A percentile compares a stretch with the other conserved stretches of the same genome.
These are phyloP conservation scores for Lithodes maja DNA, from an alignment of 2,888 invertebrate species.

Conservation along the genomic window DNA sequence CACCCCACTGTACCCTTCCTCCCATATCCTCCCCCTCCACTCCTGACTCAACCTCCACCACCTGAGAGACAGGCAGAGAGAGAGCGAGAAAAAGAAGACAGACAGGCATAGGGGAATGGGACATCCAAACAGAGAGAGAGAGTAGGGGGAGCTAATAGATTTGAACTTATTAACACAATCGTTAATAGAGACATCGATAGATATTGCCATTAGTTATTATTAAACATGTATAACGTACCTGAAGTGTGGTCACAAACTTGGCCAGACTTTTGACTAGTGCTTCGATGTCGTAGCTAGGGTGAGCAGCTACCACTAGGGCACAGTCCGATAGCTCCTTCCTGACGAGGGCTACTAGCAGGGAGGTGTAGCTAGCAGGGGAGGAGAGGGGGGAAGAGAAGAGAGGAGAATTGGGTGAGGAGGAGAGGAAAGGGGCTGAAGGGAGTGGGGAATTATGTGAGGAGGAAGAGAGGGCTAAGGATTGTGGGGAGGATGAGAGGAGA, in stretches of 20 bases:
- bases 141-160: no score
- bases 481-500: neutral
- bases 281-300: neutral
- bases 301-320: neutral
- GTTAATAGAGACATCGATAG: no score
- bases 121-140: no score
- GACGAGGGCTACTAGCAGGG: neutral
- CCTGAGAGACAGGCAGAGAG: neutral
- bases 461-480: neutral
- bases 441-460: neutral
- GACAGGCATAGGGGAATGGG: no score
- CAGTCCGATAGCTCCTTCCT: neutral
- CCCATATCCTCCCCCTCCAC: neutral
- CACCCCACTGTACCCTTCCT: neutral
- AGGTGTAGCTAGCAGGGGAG: neutral
- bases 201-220: no score
- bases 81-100: neutral
- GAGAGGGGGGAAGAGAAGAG: neutral
- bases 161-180: no score
- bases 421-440: neutral
- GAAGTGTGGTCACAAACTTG: neutral
- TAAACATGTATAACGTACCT: neutral
- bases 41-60: neutral
- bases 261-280: neutral
- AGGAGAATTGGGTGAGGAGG: neutral